Evolutionary conservation across 2,113 vertebrate genomes (phyloP), one percentile per base, ranked within the genome.

Genomic region (human): DNA sequence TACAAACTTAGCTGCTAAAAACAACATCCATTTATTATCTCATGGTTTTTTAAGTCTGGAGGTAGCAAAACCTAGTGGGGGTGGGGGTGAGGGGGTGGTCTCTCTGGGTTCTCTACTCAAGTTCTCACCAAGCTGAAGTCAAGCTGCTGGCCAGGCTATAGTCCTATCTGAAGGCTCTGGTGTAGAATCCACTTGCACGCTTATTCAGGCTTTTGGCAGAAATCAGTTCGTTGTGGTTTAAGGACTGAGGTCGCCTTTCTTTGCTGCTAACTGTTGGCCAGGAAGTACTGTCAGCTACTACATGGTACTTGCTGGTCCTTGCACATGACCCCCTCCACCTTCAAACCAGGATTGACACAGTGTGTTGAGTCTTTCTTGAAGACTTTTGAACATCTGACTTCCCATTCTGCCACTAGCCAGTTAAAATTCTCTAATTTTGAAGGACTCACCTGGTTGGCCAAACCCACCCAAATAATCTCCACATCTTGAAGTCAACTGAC

Each of bases 91-190:
- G 25, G 59, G 59, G 45, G 52, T 2, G 2, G 66, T 23, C 43
- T 40, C 5, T 2, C 35, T 7, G 8, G 3, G 6, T 23, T 90
- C 43, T 57, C 72, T 27, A 45, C 12, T 40, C 0, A 4, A 10
- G 4, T 12, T 48, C 25, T 20, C 68, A 32, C n/a, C 35, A 70
- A 43, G 22, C 4, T 12, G 43, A 79, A 8, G 12, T 13, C 16
- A n/a, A 18, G 45, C 50, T 9, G 16, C 2, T 2, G 6, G 8
- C 8, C 0, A 0, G 14, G 25, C 23, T 68, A 2, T 10, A 30
- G 48, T 50, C 11, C 20, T 11, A 1, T 10, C 27, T 12, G 32
- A 25, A 89, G 38, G 30, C 16, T 76, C 6, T 5, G 3, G 6
- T 35, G 12, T 0, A 20, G 45, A 3, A 40, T 27, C 40, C 0